Percentiles rank a stretch among this genome's conserved stretches.
phyloP scores from a whole-genome alignment of 2,113 vertebrate species.

The Hucho hucho region DNA sequence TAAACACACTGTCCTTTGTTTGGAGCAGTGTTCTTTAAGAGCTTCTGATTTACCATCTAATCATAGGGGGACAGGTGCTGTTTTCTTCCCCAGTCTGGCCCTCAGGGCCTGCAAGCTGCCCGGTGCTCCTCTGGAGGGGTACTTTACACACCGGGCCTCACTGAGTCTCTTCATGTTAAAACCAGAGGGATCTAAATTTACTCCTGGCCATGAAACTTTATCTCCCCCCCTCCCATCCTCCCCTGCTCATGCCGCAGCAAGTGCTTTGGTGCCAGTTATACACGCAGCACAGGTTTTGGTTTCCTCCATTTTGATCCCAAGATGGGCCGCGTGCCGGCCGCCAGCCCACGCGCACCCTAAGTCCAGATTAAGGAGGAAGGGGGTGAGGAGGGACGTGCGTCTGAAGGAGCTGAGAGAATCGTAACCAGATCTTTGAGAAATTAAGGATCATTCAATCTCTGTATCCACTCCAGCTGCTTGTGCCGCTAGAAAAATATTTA shows the following conservation, averaged over 20 bases:
- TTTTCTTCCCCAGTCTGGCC: background rate
- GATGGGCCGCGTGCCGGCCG: conserved; percentile 21
- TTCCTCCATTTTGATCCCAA: conserved; percentile 29
- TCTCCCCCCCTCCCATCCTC: conserved; percentile 19
- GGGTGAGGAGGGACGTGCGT: conserved; percentile 12
- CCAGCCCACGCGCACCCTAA: conserved; percentile 12
- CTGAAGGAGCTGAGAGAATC: conserved; percentile 20
- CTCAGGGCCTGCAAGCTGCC: conserved; percentile 10
- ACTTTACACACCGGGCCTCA: conserved; percentile 1
- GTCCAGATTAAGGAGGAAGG: conserved; percentile 14
- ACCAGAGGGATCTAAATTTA: conserved; percentile 62
- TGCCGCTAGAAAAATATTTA: conserved; percentile 55
- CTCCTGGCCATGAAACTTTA: conserved; percentile 49
- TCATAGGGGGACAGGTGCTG: conserved; percentile 26
- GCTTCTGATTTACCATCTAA: conserved; percentile 4
- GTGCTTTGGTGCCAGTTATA: conserved; percentile 42
- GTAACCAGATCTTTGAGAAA: conserved; percentile 49
- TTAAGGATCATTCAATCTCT: conserved; percentile 43
- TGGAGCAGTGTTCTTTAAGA: conserved; percentile 8
- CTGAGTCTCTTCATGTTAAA: conserved; percentile 35
- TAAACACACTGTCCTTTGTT: conserved; percentile 10
- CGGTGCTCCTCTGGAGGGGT: conserved; percentile 22
- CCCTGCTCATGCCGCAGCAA: conserved; percentile 1
- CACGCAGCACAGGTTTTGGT: conserved; percentile 43
- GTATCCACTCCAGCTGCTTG: conserved; percentile 47